These are phyloP conservation scores for Choloepus didactylus DNA, from an alignment of 2,797 vertebrate species.

Conservation along the genomic window DNA sequence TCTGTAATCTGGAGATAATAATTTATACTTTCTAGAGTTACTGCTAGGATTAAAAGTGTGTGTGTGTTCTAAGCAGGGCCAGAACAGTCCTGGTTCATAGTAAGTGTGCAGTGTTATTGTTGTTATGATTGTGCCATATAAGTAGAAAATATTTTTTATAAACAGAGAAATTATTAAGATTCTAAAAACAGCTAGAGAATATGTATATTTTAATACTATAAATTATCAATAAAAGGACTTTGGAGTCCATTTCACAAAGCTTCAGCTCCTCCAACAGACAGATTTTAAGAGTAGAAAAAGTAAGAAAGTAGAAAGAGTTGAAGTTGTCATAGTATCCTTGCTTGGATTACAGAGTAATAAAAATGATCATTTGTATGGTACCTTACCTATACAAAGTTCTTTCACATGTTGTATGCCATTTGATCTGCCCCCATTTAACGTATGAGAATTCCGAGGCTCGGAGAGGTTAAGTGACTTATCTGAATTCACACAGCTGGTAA, in stretches of 20 bases:
- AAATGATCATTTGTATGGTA: neutral
- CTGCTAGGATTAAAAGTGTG: neutral
- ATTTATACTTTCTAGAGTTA: conserved; percentile 47
- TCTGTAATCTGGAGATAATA: conserved; percentile 28
- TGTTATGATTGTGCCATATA: neutral
- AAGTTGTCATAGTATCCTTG: neutral
- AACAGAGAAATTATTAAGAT: conserved; percentile 27
- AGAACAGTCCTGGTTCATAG: neutral
- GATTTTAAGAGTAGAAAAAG: neutral
- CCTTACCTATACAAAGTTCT: neutral
- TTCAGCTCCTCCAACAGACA: neutral
- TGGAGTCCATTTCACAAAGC: conserved; percentile 15
- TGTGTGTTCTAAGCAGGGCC: neutral
- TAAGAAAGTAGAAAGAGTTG: neutral
- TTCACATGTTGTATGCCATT: neutral
- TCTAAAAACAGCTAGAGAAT: neutral
- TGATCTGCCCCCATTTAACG: neutral
- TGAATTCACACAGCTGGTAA: conserved; percentile 31
- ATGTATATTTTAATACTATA: conserved; percentile 30
- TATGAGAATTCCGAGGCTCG: neutral
- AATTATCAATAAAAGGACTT: conserved; percentile 43
- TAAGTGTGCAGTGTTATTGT: neutral
- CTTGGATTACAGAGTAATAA: neutral
- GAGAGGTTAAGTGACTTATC: neutral
- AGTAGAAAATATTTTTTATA: conserved; percentile 5